Base-by-base conservation (phyloP, 2,797 vertebrate species). In the Lophotriccus pileatus region DNA sequence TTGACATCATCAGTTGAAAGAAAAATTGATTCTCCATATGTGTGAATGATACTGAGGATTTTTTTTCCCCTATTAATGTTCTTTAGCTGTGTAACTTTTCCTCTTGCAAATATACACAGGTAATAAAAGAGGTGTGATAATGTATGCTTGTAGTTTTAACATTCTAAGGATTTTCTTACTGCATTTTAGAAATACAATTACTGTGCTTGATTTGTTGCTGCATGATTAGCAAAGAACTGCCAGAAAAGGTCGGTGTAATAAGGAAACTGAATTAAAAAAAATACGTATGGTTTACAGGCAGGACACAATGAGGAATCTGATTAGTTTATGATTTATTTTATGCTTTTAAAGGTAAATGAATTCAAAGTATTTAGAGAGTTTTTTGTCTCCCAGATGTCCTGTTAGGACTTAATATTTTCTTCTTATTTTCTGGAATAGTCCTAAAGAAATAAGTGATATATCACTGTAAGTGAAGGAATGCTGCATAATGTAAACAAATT, bases 281-380 rank as follows among this genome's bases (percentile, higher is more conserved):
- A 41, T 49, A 77, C 0, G 2, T 46, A 75, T 70, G 34, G 59
- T 94, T 93, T 94, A 93, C 78, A 89, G 34, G 73, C 32, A 22
- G 79, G 55, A 94, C 81, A 87, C 73, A 85, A 47, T 70, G 80
- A 84, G 76, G 43, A 78, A 87, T 93, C 87, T 93, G 74, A 95
- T 96, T 95, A 96, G 62, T 81, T 93, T 53, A n/a, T 94, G 30
- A 97, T 96, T 96, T 97, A 96, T 95, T 93, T 66, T 76, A 93
- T 85, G n/a, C 74, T 95, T 95, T 94, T 96, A 93, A 95, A 96
- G 80, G 60, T 27, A 28, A 96, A 95, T 84, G 16, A 95, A 97
- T 95, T 93, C 82, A 73, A 97, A 96, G 74, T 75, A 88, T 94
- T 95, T 95, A 80, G 47, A 79, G 37, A 90, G 52, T 63, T 73